Percentiles rank a stretch among this genome's conserved stretches.
Evolutionary conservation across 1,140 invertebrate genomes (phyloP).

Genomic region (Nasonia giraulti): DNA sequence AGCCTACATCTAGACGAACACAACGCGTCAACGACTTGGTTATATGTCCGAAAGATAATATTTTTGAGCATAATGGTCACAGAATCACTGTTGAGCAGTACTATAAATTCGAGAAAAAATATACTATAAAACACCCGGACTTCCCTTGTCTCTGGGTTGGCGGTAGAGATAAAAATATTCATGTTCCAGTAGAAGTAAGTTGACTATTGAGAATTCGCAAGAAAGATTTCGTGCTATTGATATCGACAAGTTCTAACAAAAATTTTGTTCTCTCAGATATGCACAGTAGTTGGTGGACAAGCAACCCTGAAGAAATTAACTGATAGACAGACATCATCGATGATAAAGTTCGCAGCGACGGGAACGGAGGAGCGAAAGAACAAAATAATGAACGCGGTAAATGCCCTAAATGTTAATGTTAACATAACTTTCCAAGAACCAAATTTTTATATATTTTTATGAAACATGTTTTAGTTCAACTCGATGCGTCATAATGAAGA

Average conservation of each 20-base stretch:
- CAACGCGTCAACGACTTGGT: constrained; percentile 75
- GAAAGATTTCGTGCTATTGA: background rate
- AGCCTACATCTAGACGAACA: constrained; percentile 66
- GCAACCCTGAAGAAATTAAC: constrained; percentile 74
- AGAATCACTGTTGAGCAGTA: constrained; percentile 74
- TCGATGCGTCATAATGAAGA: constrained; percentile 72
- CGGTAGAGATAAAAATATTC: constrained; percentile 67
- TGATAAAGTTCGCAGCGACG: constrained; percentile 81
- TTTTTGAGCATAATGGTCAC: constrained; percentile 68
- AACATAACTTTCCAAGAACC: background rate
- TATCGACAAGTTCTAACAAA: background rate
- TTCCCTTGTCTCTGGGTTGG: constrained; percentile 77
- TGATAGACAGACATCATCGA: constrained; percentile 77
- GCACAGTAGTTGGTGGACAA: constrained; percentile 78
- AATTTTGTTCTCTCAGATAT: constrained; percentile 67
- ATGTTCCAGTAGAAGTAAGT: constrained; percentile 62
- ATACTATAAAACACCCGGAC: constrained; percentile 74
- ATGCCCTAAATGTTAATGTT: constrained; percentile 33
- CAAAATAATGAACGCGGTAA: constrained; percentile 79
- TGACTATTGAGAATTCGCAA: background rate
- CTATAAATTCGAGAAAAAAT: constrained; percentile 70
- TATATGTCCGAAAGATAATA: constrained; percentile 58
- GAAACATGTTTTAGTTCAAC: constrained; percentile 24
- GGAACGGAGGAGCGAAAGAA: constrained; percentile 75
- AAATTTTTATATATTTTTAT: background rate